These are phyloP conservation scores for Ptilorrhoa leucosticta DNA, from an alignment of 2,113 vertebrate genomes.

Conservation along the genomic window DNA sequence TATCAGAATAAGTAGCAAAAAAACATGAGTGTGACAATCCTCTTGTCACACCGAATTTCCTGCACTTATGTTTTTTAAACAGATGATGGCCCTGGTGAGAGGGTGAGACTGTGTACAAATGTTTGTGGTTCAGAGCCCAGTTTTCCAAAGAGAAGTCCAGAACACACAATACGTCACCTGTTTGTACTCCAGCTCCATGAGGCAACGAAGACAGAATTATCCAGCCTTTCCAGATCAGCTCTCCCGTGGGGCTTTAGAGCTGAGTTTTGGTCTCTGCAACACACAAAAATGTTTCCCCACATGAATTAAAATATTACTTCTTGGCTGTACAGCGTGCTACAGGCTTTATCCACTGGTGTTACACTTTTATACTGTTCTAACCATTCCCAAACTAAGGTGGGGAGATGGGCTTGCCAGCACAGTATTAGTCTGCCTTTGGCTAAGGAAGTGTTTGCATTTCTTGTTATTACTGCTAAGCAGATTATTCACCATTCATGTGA, in stretches of 20 bases:
- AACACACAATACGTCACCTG: slow-evolving; percentile 60
- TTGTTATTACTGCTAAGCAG: neutral
- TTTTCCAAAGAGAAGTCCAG: slow-evolving; percentile 63
- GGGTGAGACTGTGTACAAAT: slow-evolving; percentile 54
- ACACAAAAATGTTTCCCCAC: slow-evolving; percentile 51
- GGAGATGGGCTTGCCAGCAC: neutral
- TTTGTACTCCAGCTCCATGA: slow-evolving; percentile 59
- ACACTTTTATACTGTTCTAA: slow-evolving; percentile 29
- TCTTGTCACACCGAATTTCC: slow-evolving; percentile 11
- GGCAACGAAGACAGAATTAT: slow-evolving; percentile 56
- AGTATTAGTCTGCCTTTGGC: slow-evolving; percentile 15
- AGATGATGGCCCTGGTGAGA: slow-evolving; percentile 31
- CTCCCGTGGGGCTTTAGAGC: slow-evolving; percentile 3
- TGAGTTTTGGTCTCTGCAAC: slow-evolving; percentile 28
- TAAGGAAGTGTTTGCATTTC: slow-evolving; percentile 23
- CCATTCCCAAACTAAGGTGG: slow-evolving; percentile 36
- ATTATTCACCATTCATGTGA: slow-evolving; percentile 14
- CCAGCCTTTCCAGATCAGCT: slow-evolving; percentile 47
- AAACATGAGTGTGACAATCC: neutral
- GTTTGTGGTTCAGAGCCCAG: slow-evolving; percentile 56
- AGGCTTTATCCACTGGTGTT: slow-evolving; percentile 53
- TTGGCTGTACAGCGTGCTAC: slow-evolving; percentile 49
- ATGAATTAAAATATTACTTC: slow-evolving; percentile 58
- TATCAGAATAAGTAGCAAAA: slow-evolving; percentile 9
- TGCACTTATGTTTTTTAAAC: neutral